These are phyloP conservation scores for Rhagoletis pomonella DNA, from an alignment of 1,140 invertebrate species.

Conservation along the genomic window DNA sequence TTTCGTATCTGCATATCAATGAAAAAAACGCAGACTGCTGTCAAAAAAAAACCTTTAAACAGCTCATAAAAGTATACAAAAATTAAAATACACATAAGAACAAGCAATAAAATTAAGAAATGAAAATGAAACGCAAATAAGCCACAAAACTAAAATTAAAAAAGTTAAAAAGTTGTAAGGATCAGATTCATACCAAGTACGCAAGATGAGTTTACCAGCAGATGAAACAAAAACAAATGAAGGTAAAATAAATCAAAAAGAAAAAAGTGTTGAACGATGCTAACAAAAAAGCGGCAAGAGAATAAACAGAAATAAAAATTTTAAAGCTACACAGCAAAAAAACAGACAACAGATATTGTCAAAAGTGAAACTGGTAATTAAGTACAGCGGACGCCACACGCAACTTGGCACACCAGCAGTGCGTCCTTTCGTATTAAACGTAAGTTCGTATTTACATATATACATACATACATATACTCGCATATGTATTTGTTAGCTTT, in stretches of 20 bases:
- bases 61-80: neutral
- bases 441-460: no score
- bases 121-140: slow-evolving; percentile 16
- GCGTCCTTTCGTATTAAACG: neutral
- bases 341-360: slow-evolving; percentile 14
- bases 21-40: neutral
- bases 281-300: neutral
- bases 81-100: neutral
- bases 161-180: no score
- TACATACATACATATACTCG: no score
- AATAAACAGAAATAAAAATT: neutral
- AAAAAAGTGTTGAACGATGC: no score
- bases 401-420: neutral
- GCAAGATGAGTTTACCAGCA: neutral
- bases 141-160: neutral
- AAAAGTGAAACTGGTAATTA: slow-evolving; percentile 48
- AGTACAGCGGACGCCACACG: slow-evolving; percentile 18
- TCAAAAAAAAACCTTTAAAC: neutral
- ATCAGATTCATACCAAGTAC: neutral
- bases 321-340: neutral
- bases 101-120: slow-evolving; percentile 5
- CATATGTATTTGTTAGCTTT: neutral
- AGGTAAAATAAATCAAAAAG: neutral
- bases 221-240: no score
- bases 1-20: neutral